Conservation (phyloP, 2,113 vertebrate species). For the Upupa epops region DNA sequence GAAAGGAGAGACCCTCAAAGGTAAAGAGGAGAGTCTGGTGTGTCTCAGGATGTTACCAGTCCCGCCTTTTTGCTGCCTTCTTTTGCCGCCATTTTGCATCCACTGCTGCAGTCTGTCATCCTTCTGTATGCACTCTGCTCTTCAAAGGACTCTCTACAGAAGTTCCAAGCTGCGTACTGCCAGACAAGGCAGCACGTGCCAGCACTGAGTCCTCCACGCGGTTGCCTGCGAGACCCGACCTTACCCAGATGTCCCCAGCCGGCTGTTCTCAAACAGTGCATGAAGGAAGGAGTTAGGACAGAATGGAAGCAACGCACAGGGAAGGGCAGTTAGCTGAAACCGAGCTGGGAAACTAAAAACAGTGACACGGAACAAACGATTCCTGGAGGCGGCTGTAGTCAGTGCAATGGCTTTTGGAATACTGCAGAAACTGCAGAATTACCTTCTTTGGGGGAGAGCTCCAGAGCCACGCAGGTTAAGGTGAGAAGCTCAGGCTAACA, state of each 20-base stretch:
- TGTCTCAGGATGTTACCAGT: background rate
- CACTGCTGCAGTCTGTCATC: background rate
- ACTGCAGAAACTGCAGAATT: background rate
- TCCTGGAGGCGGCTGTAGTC: background rate
- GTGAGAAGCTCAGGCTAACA: too few relatives aligned
- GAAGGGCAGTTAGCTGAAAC: background rate
- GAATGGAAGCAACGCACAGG: background rate
- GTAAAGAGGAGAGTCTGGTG: background rate
- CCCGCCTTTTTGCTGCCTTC: constrained; percentile 26
- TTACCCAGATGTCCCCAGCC: background rate
- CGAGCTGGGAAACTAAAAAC: background rate
- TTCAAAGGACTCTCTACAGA: constrained; percentile 27
- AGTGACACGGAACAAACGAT: background rate
- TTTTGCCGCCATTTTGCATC: constrained; percentile 4
- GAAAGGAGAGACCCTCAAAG: background rate
- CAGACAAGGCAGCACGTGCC: background rate
- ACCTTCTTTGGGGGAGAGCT: too few relatives aligned
- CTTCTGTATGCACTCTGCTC: background rate
- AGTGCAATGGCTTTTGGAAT: background rate
- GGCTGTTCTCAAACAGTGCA: background rate
- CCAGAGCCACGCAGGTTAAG: too few relatives aligned
- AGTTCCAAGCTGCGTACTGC: background rate
- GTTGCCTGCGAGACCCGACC: background rate
- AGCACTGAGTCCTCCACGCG: background rate
- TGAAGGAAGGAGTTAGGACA: background rate